Base-by-base conservation (phyloP, 2,888 invertebrate species). In the Helleia helle region DNA sequence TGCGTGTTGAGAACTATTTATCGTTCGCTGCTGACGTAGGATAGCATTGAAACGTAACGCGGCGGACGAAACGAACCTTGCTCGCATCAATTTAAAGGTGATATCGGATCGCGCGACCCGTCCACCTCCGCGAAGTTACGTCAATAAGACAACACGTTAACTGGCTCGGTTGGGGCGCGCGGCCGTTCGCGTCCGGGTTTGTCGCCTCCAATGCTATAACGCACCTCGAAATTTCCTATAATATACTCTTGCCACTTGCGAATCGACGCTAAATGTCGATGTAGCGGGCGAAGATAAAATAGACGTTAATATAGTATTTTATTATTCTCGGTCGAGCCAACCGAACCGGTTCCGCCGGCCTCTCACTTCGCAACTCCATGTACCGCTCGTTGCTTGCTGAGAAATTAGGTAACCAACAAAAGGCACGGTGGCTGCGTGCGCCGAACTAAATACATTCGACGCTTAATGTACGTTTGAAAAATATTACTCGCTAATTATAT, bases 361-460 rank as follows among this genome's bases (percentile, higher is more conserved):
- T 84, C 83, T 83, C 81, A 83, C 83, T 83, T 83, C 63, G 81
- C 77, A 80, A 84, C 75, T 69, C 44, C 46, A 52, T 52, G 48
- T 53, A 52, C 67, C 66, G 71, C 72, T 65, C 68, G 70, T 75
- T 71, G 70, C 72, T 75, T 61, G 71, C 79, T 75, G 71, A 70
- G 71, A 74, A 83, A 81, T 83, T 83, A 77, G 81, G 83, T 83
- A 83, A 80, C 79, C 75, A 72, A 73, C 75, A 72, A 79, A 74
- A 71, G 67, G 65, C 65, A 61, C 66, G 71, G 59, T 71, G 65
- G 66, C 61, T 64, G 66, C 67, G 63, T 68, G 67, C 64, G 65
- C 64, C 65, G 57, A 51, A 55, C 58, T 58, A 58, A 62, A 63
- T 59, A 65, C 66, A 67, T 71, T 70, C n/a, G 70, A 64, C 30